Conservation (phyloP, 2,113 vertebrate genomes). For the Columbina picui region DNA sequence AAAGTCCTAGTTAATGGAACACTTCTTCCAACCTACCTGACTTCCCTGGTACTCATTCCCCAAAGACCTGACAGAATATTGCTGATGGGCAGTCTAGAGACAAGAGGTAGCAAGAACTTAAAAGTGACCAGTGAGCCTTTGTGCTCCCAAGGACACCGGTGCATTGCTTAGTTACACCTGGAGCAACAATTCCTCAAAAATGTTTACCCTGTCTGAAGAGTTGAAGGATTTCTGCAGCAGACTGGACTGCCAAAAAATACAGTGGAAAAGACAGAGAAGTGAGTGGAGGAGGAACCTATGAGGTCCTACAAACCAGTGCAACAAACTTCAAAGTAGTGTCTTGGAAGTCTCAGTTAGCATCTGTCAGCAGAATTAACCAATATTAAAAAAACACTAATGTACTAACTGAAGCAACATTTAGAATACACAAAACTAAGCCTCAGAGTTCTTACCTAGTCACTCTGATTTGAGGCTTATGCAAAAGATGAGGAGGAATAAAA, state of each 20-base stretch:
- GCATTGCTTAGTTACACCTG: background rate
- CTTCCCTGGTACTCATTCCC: background rate
- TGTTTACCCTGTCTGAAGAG: background rate
- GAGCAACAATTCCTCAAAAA: background rate
- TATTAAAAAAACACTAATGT: background rate
- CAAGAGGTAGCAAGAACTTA: background rate
- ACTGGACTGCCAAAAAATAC: background rate
- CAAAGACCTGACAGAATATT: background rate
- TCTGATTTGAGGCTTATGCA: background rate
- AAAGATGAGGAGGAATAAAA: background rate
- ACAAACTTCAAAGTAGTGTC: background rate
- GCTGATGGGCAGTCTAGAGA: background rate
- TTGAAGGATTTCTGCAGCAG: background rate
- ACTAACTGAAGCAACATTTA: background rate
- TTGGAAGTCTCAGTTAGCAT: background rate
- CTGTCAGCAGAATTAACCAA: background rate
- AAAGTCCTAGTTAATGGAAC: background rate
- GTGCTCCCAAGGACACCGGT: background rate
- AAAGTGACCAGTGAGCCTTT: background rate
- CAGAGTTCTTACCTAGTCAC: background rate
- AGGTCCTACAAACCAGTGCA: background rate
- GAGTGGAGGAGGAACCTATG: background rate
- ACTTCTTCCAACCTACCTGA: background rate
- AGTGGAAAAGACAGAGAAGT: background rate
- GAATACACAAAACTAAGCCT: background rate